Evolutionary conservation across 2,888 invertebrate species (phyloP), one percentile per base, ranked within the genome.

Genomic region (Ormia ochracea): DNA sequence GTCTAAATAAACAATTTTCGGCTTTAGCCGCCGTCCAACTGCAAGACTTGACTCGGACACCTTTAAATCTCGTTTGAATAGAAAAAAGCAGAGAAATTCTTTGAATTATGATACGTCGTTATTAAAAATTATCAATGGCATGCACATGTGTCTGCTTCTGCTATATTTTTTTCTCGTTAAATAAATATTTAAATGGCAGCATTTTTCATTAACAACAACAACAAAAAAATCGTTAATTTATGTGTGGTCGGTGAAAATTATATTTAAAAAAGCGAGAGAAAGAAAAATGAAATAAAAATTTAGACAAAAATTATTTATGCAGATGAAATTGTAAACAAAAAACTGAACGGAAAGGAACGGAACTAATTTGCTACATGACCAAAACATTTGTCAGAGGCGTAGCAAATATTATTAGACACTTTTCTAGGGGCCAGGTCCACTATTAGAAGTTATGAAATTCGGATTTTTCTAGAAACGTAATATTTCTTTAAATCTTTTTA

Each of bases 41-140:
- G 31, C 6, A 28, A 41, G 7, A 36, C 2, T 12, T n/a, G 7
- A 19, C 36, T 45, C n/a, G 1, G 14, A 38, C 38, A 14, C 41
- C 45, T 19, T 6, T 12, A 17, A 59, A 23, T 14, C 17, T 38
- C 6, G 1, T 5, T n/a, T 23, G 0, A n/a, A n/a, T n/a, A n/a
- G n/a, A n/a, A 3, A 43, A 56, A 63, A 58, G 58, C 28, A 50
- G 10, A 21, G 10, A 43, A 65, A 36, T 79, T 79, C 76, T 36
- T 17, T 33, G 61, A 80, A 80, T 72, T 80, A 76, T 72, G 76
- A 68, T 56, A 61, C 48, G 38, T 68, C 75, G 28, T 19, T 33
- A 45, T 3, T n/a, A 31, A 36, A 58, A 43, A 54, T 70, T 72
- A 43, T 61, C 21, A 45, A 63, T 73, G 45, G 48, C 56, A 65